Evolutionary conservation across 2,113 vertebrate genomes (phyloP).

Genomic region (Polypterus bichir): DNA sequence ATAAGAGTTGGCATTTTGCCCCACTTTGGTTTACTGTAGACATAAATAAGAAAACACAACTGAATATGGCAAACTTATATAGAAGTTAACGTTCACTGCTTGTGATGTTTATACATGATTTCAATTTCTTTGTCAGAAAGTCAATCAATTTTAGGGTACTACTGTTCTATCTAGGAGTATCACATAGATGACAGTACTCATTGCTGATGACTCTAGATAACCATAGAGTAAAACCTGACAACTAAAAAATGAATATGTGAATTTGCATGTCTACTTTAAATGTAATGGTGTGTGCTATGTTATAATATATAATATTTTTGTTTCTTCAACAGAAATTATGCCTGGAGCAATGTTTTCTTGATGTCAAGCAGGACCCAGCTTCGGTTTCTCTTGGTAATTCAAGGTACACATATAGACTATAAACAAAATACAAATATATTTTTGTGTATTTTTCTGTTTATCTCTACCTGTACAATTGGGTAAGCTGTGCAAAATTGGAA

Average conservation of each 20-base stretch:
- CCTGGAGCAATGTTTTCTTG: conserved; percentile 72
- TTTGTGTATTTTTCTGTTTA: background rate
- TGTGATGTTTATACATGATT: too few species aligned
- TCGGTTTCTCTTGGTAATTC: conserved; percentile 73
- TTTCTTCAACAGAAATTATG: conserved; percentile 52
- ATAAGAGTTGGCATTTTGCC: too few species aligned
- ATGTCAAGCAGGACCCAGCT: conserved; percentile 90
- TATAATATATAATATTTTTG: conserved; percentile 51
- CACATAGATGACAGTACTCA: conserved; percentile 28
- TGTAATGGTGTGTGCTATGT: conserved; percentile 9
- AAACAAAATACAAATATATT: background rate
- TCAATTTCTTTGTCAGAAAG: too few species aligned
- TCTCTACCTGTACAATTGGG: background rate
- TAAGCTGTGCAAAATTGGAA: too few species aligned
- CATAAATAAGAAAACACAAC: too few species aligned
- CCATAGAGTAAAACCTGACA: conserved; percentile 7
- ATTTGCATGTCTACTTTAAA: conserved; percentile 5
- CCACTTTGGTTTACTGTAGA: too few species aligned
- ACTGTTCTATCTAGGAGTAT: conserved; percentile 19
- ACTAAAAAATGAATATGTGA: conserved; percentile 10
- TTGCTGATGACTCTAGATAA: conserved; percentile 31
- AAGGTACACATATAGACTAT: conserved; percentile 50
- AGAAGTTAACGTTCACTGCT: too few species aligned
- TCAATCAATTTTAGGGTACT: too few species aligned
- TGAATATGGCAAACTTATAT: too few species aligned